Percentiles rank a stretch among this genome's conserved stretches.
Conservation (phyloP, 2,113 vertebrate genomes). For the Caracal caracal region DNA sequence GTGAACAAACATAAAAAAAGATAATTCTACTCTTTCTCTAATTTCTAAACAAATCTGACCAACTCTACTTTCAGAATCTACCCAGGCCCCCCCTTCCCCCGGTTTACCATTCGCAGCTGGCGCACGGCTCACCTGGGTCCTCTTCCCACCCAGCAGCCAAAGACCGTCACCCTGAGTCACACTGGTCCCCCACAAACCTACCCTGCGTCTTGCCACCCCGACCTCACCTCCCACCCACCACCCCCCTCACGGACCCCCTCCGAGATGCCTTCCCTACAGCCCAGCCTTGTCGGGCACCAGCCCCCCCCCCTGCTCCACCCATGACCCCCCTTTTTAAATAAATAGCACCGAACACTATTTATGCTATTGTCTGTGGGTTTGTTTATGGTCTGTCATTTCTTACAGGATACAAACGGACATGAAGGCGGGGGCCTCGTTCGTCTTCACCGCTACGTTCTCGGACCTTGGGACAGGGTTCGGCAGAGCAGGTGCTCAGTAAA, state of each 20-base stretch:
- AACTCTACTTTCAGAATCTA: neutral
- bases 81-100: neutral
- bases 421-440: neutral
- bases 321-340: neutral
- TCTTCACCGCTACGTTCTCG: neutral
- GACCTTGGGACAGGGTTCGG: neutral
- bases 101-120: accelerated
- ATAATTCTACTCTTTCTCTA: neutral
- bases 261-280: neutral
- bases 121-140: neutral
- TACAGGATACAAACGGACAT: neutral
- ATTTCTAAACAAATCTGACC: neutral
- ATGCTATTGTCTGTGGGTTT: neutral
- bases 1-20: too few relatives aligned
- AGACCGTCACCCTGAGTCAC: neutral
- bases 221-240: neutral
- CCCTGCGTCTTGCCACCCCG: accelerated
- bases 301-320: neutral
- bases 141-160: too few relatives aligned
- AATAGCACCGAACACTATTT: accelerated
- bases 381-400: neutral
- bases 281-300: accelerated
- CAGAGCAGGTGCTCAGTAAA: neutral
- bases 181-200: accelerated
- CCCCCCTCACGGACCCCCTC: accelerated